Base-by-base conservation (phyloP, 1,140 invertebrate species). In the Cardiocondyla obscurior region DNA sequence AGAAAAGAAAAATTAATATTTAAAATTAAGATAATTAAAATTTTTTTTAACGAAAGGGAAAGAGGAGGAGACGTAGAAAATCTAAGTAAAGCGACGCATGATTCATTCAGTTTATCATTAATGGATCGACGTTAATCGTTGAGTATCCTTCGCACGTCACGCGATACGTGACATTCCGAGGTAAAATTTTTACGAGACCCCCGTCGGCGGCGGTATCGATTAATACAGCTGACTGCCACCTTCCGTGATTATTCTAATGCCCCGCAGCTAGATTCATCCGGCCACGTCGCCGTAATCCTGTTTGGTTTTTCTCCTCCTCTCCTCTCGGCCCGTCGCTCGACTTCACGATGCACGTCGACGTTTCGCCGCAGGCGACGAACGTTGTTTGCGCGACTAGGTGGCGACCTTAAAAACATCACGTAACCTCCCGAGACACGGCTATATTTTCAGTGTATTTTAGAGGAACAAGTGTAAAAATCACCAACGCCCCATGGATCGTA, bases 291-390 rank as follows among this genome's bases (percentile, higher is more conserved):
- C 67, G 55, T 82, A 82, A 82, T 82, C 79, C 69, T 74, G 79
- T 77, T 83, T 83, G 55, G 53, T 57, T 65, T 46, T 49, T 42
- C 60, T 39, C 39, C 46, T n/a, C 14, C 62, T 67, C 8, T 36
- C 67, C 25, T 51, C 58, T n/a, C 33, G 36, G n/a, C 67, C n/a
- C n/a, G 79, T 74, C 49, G 57, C 12, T 39, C 77, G 77, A 70
- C 57, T 74, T 82, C 79, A 58, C 58, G 64, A 58, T 82, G 83
- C 79, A 70, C 62, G 42, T 36, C 79, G 83, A 82, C 83, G 42
- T 74, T 44, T 49, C 60, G 58, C 69, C 44, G 36, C 55, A 6
- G 65, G 58, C 76, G 44, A 25, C 30, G 39, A 44, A 55, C 53
- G 53, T 60, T 70, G 67, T 81, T 70, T 55, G 67, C 19, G 30